Conservation (phyloP, 2,888 invertebrate species). For the Tachina lurida region DNA sequence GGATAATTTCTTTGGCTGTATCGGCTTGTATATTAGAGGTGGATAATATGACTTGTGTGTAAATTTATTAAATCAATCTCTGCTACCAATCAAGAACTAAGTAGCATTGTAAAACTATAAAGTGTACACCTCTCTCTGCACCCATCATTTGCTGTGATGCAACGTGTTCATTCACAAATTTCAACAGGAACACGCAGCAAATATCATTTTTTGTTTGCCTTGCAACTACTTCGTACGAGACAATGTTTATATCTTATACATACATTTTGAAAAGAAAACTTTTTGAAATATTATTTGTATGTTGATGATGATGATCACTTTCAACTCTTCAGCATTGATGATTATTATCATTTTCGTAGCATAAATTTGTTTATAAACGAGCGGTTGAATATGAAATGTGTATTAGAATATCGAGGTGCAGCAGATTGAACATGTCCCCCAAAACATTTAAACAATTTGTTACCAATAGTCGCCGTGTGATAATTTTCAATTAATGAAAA, state of each 20-base stretch:
- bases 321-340: not conserved
- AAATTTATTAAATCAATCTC: slow-evolving; percentile 41
- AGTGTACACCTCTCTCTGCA: not conserved
- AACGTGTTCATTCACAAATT: slow-evolving; percentile 39
- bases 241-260: not conserved
- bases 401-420: not conserved
- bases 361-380: slow-evolving; percentile 15
- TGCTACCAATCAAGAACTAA: slow-evolving; percentile 39
- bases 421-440: no score
- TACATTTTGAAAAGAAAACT: no score
- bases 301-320: not conserved
- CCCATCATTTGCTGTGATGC: not conserved
- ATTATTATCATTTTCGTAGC: slow-evolving; percentile 45
- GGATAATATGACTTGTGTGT: slow-evolving; percentile 16
- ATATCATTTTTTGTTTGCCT: slow-evolving; percentile 15
- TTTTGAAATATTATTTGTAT: not conserved
- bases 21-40: no score
- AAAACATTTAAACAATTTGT: no score
- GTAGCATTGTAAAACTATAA: slow-evolving; percentile 26
- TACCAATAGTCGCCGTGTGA: no score
- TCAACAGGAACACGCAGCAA: slow-evolving; percentile 1
- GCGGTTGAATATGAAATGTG: slow-evolving; percentile 11
- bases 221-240: not conserved
- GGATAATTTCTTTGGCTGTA: not conserved
- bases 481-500: no score